Evolutionary conservation across 2,113 vertebrate species (phyloP), one percentile per base, ranked within the genome.

Genomic region (Turnix velox): DNA sequence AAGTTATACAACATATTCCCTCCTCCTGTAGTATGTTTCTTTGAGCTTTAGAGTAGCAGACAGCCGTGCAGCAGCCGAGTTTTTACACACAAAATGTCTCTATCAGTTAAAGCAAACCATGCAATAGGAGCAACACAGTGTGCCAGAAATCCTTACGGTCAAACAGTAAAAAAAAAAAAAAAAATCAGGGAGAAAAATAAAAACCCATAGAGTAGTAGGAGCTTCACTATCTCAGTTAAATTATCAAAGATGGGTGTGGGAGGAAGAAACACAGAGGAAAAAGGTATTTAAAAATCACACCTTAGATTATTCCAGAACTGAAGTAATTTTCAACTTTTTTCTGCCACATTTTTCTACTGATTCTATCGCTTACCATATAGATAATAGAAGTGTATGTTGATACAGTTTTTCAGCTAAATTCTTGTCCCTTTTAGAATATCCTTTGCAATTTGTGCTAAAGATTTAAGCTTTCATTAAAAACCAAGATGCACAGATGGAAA

Each of bases 41-140:
- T 96, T 88, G 91, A 93, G 73, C 23, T 92, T 92, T 89, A 96
- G 74, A 73, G 62, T 73, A 76, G 46, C 39, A 93, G 88, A 92
- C 66, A 94, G 87, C 75, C 55, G 27, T 24, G 39, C 61, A 94
- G 43, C 49, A 69, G n/a, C 24, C 31, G 84, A 83, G 28, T 55
- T 91, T 93, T 89, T 86, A 79, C 42, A 83, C 62, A 94, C 18
- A 82, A 81, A 92, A 91, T 82, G 84, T 94, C 89, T 92, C 42
- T 92, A 84, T 87, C 45, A 65, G 58, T 96, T 95, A 95, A 85
- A 77, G 78, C 3, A 87, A 82, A 72, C 10, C 5, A 25, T 59
- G 71, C 0, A 1, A 89, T 62, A 52, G 0, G 9, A 81, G n/a
- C 31, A 91, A 57, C 39, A 59, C 9, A 61, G 39, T 33, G 18